These are phyloP conservation scores for Charadrius vociferus DNA, from an alignment of 2,113 vertebrate genomes.

Conservation along the genomic window DNA sequence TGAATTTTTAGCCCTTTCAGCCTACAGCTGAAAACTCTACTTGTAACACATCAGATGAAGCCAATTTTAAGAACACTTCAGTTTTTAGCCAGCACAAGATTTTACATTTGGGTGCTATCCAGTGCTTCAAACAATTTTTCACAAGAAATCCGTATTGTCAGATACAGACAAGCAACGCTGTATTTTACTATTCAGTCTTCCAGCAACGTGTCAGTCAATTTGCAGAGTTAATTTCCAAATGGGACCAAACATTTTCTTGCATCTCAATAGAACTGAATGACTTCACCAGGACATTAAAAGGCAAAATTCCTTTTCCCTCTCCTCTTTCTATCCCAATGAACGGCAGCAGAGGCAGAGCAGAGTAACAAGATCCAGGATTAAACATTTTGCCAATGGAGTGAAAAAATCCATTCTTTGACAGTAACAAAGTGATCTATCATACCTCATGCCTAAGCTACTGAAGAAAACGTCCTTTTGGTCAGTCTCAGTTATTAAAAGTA, in stretches of 20 bases:
- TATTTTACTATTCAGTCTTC: constrained; percentile 33
- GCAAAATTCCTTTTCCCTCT: constrained; percentile 8
- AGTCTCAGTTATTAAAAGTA: constrained; percentile 68
- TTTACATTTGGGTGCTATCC: constrained; percentile 35
- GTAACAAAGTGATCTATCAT: constrained; percentile 65
- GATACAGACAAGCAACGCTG: not conserved
- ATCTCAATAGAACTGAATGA: not conserved
- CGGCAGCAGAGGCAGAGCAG: not conserved
- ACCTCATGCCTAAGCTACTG: constrained; percentile 57
- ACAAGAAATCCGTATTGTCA: constrained; percentile 7
- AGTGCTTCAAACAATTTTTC: constrained; percentile 42
- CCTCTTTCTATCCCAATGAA: not conserved
- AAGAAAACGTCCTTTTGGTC: constrained; percentile 65
- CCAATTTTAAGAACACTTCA: constrained; percentile 3
- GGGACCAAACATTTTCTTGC: constrained; percentile 51
- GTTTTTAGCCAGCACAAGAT: constrained; percentile 6
- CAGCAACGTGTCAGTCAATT: constrained; percentile 59
- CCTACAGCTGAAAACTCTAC: not conserved
- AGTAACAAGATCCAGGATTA: constrained; percentile 40
- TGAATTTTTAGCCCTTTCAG: not conserved
- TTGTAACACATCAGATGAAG: not conserved
- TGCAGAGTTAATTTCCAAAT: constrained; percentile 70
- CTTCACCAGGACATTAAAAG: constrained; percentile 33
- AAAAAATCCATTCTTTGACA: constrained; percentile 72
- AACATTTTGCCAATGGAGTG: constrained; percentile 47